Evolutionary conservation across 2,113 vertebrate genomes (phyloP).

Genomic region (Pogonocichla stellata): DNA sequence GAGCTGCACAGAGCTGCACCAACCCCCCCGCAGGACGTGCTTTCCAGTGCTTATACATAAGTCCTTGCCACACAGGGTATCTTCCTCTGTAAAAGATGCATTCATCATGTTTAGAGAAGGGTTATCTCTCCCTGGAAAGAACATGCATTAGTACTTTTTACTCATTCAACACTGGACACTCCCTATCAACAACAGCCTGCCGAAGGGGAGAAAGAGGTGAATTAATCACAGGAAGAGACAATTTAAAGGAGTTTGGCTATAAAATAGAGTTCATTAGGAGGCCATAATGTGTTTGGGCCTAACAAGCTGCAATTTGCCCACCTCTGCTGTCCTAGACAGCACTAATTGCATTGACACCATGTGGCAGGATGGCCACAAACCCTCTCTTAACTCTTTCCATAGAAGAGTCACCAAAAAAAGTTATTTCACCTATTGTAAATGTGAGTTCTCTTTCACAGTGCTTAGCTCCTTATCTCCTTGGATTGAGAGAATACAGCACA

Average conservation of each 20-base stretch:
- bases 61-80: slow-evolving; percentile 45
- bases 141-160: slow-evolving; percentile 88
- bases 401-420: background rate
- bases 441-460: background rate
- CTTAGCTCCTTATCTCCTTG: background rate
- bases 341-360: background rate
- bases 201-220: slow-evolving; percentile 69
- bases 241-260: slow-evolving; percentile 76
- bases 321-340: slow-evolving; percentile 26
- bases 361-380: background rate
- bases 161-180: slow-evolving; percentile 86
- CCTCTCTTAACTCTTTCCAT: background rate
- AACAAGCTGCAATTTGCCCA: slow-evolving; percentile 62
- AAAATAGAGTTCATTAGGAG: slow-evolving; percentile 85
- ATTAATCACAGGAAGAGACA: slow-evolving; percentile 85
- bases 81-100: slow-evolving; percentile 73
- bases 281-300: slow-evolving; percentile 75
- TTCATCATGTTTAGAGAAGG: slow-evolving; percentile 82
- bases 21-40: background rate
- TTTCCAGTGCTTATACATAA: slow-evolving; percentile 2
- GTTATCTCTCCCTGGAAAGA: slow-evolving; percentile 84
- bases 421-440: background rate
- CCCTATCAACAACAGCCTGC: slow-evolving; percentile 88
- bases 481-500: background rate
- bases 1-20: background rate